These are phyloP conservation scores for Helicoverpa armigera DNA, from an alignment of 1,140 invertebrate species.

Conservation along the genomic window DNA sequence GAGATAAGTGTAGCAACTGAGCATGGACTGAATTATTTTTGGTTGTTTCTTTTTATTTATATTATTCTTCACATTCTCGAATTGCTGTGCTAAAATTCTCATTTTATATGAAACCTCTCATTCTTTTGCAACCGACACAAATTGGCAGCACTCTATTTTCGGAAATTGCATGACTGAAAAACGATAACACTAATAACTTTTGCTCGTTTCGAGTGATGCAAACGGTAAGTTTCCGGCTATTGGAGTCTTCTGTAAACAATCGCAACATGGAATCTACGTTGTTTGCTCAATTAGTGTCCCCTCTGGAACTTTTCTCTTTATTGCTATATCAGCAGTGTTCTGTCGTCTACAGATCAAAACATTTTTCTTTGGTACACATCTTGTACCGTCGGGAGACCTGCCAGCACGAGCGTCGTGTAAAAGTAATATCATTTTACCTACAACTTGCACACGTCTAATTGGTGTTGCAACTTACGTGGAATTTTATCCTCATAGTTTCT, in stretches of 20 bases:
- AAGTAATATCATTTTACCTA: constrained; percentile 3
- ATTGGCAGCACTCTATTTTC: not conserved
- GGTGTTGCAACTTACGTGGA: not conserved
- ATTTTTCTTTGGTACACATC: constrained; percentile 35
- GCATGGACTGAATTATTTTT: not conserved
- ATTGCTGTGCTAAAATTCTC: constrained; percentile 19
- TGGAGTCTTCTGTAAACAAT: constrained; percentile 16
- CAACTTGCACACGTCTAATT: constrained; percentile 22
- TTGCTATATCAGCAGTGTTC: constrained; percentile 44
- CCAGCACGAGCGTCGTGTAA: not conserved
- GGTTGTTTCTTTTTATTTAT: not conserved
- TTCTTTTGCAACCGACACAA: constrained; percentile 1
- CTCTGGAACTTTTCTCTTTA: constrained; percentile 21
- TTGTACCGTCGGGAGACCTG: constrained; percentile 13
- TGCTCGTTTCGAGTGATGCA: not conserved
- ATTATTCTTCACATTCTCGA: not conserved
- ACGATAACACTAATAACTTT: not conserved
- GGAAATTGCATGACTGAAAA: not conserved
- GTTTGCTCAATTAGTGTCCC: constrained; percentile 56
- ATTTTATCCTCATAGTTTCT: not conserved
- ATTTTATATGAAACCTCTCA: not conserved
- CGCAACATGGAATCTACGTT: constrained; percentile 54
- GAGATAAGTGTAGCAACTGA: constrained; percentile 3
- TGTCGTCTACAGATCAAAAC: constrained; percentile 36
- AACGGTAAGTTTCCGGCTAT: constrained; percentile 4